Evolutionary conservation across 2,888 invertebrate species (phyloP).

Genomic region (Nemoura dubitans): DNA sequence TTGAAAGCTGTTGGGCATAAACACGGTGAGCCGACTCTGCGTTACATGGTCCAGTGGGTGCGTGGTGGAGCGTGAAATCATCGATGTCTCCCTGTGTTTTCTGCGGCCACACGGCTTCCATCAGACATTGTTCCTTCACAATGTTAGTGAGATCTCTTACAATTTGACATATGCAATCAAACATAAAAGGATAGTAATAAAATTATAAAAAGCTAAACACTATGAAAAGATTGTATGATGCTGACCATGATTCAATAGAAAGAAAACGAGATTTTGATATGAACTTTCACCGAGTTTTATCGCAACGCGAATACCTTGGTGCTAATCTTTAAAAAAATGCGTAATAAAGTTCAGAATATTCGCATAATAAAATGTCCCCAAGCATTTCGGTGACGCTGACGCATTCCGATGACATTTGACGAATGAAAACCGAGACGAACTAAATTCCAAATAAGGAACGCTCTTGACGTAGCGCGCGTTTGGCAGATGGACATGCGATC

Average conservation of each 20-base stretch:
- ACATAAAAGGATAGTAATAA: slow-evolving; percentile 2
- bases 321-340: neutral
- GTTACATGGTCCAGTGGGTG: slow-evolving; percentile 33
- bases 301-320: neutral
- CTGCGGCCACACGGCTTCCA: neutral
- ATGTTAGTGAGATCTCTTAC: slow-evolving; percentile 26
- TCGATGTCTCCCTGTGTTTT: slow-evolving; percentile 20
- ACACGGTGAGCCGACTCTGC: slow-evolving; percentile 19
- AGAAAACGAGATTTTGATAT: slow-evolving; percentile 18
- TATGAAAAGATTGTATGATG: slow-evolving; percentile 1
- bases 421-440: neutral
- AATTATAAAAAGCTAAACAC: slow-evolving; percentile 26
- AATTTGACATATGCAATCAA: slow-evolving; percentile 23
- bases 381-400: neutral
- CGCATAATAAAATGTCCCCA: neutral
- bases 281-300: slow-evolving; percentile 15
- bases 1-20: slow-evolving; percentile 33
- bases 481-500: neutral
- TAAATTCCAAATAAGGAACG: neutral
- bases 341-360: neutral
- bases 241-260: neutral
- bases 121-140: neutral
- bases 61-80: slow-evolving; percentile 29
- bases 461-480: neutral
- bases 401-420: neutral